Conservation (phyloP, 2,113 vertebrate species). For the Ibidorhyncha struthersii region DNA sequence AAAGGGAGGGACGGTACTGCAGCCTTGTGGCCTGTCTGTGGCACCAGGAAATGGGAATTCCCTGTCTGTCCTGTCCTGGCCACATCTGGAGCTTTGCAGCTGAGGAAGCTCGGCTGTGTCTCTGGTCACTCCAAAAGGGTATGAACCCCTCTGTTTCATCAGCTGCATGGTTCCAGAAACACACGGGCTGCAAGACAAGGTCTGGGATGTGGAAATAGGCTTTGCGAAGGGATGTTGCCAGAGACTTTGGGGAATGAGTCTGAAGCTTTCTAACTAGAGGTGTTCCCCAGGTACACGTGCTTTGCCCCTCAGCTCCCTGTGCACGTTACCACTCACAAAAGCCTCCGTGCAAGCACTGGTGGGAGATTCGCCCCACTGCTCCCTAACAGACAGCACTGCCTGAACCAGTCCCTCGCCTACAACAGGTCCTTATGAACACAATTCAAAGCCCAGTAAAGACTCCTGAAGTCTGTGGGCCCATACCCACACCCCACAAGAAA, state of each 20-base stretch:
- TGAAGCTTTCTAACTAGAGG: not conserved
- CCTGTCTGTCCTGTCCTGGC: not conserved
- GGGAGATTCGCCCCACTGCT: not conserved
- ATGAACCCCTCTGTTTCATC: not conserved
- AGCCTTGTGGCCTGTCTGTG: not conserved
- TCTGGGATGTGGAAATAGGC: not conserved
- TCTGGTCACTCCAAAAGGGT: rapidly evolving
- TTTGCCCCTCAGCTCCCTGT: not conserved
- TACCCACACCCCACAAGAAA: not conserved
- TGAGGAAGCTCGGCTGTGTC: rapidly evolving
- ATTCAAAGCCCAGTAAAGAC: not conserved
- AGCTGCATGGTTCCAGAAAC: not conserved
- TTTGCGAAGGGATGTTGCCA: not conserved
- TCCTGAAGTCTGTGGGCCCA: not conserved
- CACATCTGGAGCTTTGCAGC: not conserved
- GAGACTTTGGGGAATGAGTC: not conserved
- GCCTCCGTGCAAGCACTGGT: not conserved
- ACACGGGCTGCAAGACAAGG: not conserved
- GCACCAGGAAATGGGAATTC: not conserved
- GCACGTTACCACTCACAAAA: not conserved
- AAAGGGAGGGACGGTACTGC: not conserved
- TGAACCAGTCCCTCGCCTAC: not conserved
- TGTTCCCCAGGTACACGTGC: not conserved
- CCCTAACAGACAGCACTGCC: not conserved
- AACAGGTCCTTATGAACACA: not conserved